These are phyloP conservation scores for Nettapus auritus DNA, from an alignment of 2,113 vertebrate species.

Conservation along the genomic window DNA sequence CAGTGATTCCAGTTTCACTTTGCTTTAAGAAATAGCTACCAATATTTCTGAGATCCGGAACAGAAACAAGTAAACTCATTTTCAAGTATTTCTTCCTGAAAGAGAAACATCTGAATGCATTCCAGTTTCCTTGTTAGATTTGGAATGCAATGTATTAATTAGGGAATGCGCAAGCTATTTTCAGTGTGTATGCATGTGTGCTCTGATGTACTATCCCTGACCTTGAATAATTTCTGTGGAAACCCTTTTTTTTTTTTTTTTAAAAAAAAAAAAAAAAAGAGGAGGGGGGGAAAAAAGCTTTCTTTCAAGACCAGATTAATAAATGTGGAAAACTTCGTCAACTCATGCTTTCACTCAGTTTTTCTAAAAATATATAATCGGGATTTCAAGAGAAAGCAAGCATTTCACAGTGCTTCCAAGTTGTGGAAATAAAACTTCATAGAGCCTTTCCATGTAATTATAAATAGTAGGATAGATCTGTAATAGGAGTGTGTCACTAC, in stretches of 20 bases:
- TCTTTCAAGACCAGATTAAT: not conserved
- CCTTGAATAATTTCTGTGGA: slow-evolving; percentile 32
- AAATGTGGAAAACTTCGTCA: not conserved
- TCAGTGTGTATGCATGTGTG: not conserved
- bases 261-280: not conserved
- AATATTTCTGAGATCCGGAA: not conserved
- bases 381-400: not conserved
- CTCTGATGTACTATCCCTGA: not conserved
- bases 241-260: not conserved
- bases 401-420: not conserved
- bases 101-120: not conserved
- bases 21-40: not conserved
- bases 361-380: not conserved
- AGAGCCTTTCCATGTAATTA: not conserved
- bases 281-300: not conserved
- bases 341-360: not conserved
- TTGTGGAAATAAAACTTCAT: not conserved
- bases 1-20: not conserved
- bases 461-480: not conserved
- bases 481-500: not conserved
- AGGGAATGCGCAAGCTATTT: not conserved
- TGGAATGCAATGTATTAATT: slow-evolving; percentile 3
- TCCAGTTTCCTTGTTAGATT: slow-evolving; percentile 16
- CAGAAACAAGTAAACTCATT: not conserved
- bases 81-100: not conserved